Base-by-base conservation (phyloP, 2,888 invertebrate species). In the Bembecia ichneumoniformis region DNA sequence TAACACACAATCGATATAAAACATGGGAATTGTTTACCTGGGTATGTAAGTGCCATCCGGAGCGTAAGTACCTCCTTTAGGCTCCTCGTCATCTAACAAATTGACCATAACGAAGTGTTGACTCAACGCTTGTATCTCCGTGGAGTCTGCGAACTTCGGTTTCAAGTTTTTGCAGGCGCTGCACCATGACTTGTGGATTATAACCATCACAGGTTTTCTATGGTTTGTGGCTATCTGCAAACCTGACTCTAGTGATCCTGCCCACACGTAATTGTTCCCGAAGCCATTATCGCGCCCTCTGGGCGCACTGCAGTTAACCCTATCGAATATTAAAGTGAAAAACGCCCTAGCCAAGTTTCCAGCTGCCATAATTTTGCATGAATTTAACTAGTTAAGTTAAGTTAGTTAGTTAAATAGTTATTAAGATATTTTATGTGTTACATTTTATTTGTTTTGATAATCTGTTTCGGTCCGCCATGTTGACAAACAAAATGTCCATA, bases 11-110 rank as follows among this genome's bases (percentile, higher is more conserved):
- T 28, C 28, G 7, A 28, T 28, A 28, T 28, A 28, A 28, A 28
- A 5, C 28, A 28, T 28, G 28, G 2, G 1, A 28, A 28, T 9
- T 28, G 7, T 47, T 51, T 67, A 87, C 88, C 88, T 86, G 3
- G 92, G 92, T 68, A 92, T 90, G 59, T 92, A 92, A 14, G 81
- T 87, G 3, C 92, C 92, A 60, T 92, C 92, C 0, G 91, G 92
- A 2, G 87, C 77, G 61, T 86, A 92, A 51, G 71, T 66, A 20
- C 65, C 69, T 11, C 46, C 34, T 3, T 76, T 71, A 0, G 90
- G 89, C 57, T 90, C 89, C 16, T 89, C 88, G 52, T 90, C 89
- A 64, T 91, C 91, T 59, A 89, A 64, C 47, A 89, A 67, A 66
- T 91, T 91, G 11, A 92, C 89, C 91, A 92, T 92, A 3, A 92